Conservation (phyloP, 2,113 vertebrate species). For the Donacobius atricapilla region DNA sequence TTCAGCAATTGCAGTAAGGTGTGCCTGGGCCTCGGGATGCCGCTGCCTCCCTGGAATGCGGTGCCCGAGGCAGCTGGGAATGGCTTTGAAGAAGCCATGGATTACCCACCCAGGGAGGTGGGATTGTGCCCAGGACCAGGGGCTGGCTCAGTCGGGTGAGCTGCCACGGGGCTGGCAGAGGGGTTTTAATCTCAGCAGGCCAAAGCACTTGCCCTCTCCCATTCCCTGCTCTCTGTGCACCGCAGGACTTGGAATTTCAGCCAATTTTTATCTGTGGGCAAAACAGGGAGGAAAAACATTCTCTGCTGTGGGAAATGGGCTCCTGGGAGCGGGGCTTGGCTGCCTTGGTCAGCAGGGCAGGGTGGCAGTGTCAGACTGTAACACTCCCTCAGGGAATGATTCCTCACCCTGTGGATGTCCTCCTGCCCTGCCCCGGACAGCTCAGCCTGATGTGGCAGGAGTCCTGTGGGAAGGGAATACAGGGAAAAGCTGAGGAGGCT, state of each 20-base stretch:
- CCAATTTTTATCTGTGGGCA: neutral
- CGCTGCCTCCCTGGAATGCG: neutral
- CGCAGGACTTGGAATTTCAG: neutral
- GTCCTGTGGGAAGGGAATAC: neutral
- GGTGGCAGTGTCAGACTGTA: accelerated
- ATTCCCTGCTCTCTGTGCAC: accelerated
- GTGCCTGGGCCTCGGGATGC: neutral
- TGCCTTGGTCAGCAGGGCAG: neutral
- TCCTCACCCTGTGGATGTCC: neutral
- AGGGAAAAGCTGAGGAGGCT: neutral
- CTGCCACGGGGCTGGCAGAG: accelerated
- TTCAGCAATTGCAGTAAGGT: neutral
- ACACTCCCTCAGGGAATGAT: neutral
- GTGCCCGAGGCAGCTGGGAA: neutral
- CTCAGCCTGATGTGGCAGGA: neutral
- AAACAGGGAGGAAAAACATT: neutral
- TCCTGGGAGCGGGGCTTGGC: accelerated
- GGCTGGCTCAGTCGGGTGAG: neutral
- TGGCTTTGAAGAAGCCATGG: neutral
- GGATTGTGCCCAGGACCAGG: neutral
- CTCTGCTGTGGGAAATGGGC: neutral
- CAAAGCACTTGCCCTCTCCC: neutral
- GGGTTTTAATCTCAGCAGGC: neutral
- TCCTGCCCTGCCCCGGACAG: neutral
- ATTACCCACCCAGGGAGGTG: neutral